Base-by-base conservation (phyloP, 2,113 vertebrate genomes). In the Eclectus roratus region DNA sequence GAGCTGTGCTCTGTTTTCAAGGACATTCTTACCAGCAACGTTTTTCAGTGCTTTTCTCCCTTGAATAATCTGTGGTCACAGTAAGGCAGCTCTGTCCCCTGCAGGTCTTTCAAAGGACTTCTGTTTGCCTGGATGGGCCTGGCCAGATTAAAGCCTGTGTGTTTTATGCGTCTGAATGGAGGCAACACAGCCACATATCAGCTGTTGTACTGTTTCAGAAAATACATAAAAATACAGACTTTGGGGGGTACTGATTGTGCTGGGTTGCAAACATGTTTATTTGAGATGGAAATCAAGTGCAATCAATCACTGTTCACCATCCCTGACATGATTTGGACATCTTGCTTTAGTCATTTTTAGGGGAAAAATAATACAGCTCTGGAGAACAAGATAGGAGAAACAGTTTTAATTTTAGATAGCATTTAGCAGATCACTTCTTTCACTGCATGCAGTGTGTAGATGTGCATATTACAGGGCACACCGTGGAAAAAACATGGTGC, bases 21-120 rank as follows among this genome's bases (percentile, higher is more conserved):
- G 83, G 43, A 1, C 19, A 53, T 88, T 35, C 41, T 11, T 12
- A 2, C 25, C 50, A 37, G 46, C 28, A 6, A 0, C 17, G 24
- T 65, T 83, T 77, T 49, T 31, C 18, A 17, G 43, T 55, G 11
- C 11, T 81, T 10, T 52, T 76, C 37, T 63, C 7, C 61, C 56
- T 43, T 25, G 37, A 16, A 14, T 58, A n/a, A 46, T 12, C 35
- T 6, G 24, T 4, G 7, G 46, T 9, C 21, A 2, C n/a, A 35
- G 4, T 58, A 24, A 58, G 33, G 21, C 56, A 58, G n/a, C 56
- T 58, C 56, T 15, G 13, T 58, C n/a, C 21, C 72, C 52, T 23
- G 21, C 7, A 6, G 71, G 23, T 27, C 25, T 27, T 21, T 5
- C 29, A 5, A 25, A 49, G 71, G 44, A 12, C 64, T 71, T 68